A percentile compares a stretch with the other conserved stretches of the same genome.
Conservation (phyloP, 2,113 vertebrate genomes). For the Oreochromis tanganicae region DNA sequence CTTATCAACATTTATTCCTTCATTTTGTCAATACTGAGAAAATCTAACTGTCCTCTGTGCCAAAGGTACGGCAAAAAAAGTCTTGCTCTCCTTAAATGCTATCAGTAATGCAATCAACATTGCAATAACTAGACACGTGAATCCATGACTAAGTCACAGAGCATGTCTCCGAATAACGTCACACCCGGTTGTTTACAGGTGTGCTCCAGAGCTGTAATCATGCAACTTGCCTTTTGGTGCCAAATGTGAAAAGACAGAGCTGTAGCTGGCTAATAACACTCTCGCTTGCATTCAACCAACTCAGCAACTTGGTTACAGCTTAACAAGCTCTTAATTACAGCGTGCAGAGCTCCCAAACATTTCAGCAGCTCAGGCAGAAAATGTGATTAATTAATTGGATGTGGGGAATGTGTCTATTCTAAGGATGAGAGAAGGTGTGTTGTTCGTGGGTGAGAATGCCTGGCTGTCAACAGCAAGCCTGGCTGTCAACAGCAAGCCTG, state of each 20-base stretch:
- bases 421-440: slow-evolving; percentile 16
- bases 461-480: slow-evolving; percentile 12
- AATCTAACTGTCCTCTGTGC: not conserved
- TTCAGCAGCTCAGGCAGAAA: slow-evolving; percentile 55
- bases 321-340: slow-evolving; percentile 62
- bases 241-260: not conserved
- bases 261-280: slow-evolving; percentile 41
- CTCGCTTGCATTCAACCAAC: slow-evolving; percentile 19
- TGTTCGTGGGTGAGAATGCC: slow-evolving; percentile 21
- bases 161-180: not conserved
- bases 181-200: not conserved
- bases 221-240: not conserved
- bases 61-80: not conserved
- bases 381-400: slow-evolving; percentile 54
- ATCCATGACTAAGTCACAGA: not conserved
- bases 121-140: not conserved
- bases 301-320: slow-evolving; percentile 48
- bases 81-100: not conserved
- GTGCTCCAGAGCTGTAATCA: not conserved
- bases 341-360: slow-evolving; percentile 41
- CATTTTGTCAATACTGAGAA: not conserved
- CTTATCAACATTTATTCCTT: not conserved
- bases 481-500: not conserved
- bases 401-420: slow-evolving; percentile 44
- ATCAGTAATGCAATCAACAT: not conserved